These are phyloP conservation scores for Megaptera novaeangliae DNA, from an alignment of 2,113 vertebrate species.

Conservation along the genomic window DNA sequence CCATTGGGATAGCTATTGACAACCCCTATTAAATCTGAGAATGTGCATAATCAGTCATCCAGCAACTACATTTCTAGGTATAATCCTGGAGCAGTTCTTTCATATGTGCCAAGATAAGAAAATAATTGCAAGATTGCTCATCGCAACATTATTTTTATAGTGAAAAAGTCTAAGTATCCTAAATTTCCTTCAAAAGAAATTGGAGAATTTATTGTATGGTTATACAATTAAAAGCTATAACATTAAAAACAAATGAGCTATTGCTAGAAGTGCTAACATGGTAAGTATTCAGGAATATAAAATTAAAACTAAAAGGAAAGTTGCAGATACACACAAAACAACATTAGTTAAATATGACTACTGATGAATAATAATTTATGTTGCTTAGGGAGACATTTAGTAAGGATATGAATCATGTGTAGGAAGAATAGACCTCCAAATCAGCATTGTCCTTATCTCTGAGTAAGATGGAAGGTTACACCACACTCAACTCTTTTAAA, in stretches of 20 bases:
- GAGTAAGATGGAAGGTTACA: background rate
- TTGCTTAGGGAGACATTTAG: background rate
- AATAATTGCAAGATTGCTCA: background rate
- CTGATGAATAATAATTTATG: background rate
- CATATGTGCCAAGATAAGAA: background rate
- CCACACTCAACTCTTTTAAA: background rate
- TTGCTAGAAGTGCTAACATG: background rate
- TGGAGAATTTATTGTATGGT: too few species aligned
- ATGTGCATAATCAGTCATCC: background rate
- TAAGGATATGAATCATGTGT: background rate
- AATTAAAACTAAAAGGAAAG: background rate
- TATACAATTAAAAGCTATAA: background rate
- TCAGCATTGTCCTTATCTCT: background rate
- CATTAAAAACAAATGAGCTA: background rate
- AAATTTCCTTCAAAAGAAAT: background rate
- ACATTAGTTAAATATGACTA: background rate
- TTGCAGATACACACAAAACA: background rate
- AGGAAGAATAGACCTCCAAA: background rate
- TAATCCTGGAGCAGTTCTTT: background rate
- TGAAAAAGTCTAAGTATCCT: background rate
- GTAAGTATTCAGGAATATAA: background rate
- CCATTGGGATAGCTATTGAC: background rate
- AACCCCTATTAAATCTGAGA: background rate
- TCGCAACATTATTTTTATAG: background rate
- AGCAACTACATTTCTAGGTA: background rate